Conservation (phyloP, 2,888 invertebrate genomes). For the Siphonodentalium dalli region DNA sequence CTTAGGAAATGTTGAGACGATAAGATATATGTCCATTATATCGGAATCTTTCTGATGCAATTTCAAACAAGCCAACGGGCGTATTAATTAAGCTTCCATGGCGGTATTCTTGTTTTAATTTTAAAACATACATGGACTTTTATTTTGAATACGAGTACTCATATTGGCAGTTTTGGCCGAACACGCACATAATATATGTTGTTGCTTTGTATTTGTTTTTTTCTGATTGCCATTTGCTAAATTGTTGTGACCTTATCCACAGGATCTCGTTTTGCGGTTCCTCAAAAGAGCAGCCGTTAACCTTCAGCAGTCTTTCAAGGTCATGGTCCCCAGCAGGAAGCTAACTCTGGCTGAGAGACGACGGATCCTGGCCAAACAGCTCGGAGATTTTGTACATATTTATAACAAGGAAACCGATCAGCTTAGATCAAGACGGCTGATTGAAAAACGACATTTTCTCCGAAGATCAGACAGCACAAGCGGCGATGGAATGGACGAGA, state of each 20-base stretch:
- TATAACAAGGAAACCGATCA: constrained; percentile 64
- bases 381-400: constrained; percentile 64
- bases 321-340: constrained; percentile 62
- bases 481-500: constrained; percentile 47
- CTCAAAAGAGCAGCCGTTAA: constrained; percentile 64
- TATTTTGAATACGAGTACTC: too few species aligned
- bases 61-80: too few species aligned
- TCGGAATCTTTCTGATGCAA: too few species aligned
- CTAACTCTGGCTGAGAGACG: constrained; percentile 58
- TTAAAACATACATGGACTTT: too few species aligned
- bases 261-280: constrained; percentile 65
- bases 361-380: constrained; percentile 63
- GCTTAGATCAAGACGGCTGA: constrained; percentile 38
- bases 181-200: too few species aligned
- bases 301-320: constrained; percentile 61
- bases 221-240: neutral
- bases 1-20: too few species aligned
- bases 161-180: too few species aligned
- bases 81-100: too few species aligned
- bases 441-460: constrained; percentile 41
- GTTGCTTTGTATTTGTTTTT: too few species aligned
- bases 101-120: too few species aligned
- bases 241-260: too few species aligned
- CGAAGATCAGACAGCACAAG: constrained; percentile 23
- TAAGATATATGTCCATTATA: too few species aligned